Conservation (phyloP, 2,888 invertebrate genomes). For the Trissolcus brochymenae region DNA sequence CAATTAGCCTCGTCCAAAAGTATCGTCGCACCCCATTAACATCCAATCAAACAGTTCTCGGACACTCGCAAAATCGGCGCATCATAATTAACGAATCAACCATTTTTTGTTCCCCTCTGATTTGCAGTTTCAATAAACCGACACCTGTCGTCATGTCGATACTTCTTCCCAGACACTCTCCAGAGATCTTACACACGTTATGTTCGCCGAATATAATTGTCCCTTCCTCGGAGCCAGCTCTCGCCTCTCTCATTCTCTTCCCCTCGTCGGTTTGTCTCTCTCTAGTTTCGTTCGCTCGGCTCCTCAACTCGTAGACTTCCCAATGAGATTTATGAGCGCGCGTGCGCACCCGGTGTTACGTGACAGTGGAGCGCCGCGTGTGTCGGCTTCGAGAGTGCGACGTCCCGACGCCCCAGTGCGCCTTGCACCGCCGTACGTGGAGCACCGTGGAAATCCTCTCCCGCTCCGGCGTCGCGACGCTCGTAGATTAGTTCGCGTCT, state of each 20-base stretch:
- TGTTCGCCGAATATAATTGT: slow-evolving; percentile 28
- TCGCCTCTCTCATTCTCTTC: background rate
- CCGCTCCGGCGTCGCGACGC: slow-evolving; percentile 60
- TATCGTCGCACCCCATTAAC: slow-evolving; percentile 1
- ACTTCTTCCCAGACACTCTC: slow-evolving; percentile 16
- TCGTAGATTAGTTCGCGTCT: slow-evolving; percentile 64
- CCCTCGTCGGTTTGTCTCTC: background rate
- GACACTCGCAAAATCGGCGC: background rate
- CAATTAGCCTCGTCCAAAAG: too few species aligned
- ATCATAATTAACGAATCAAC: slow-evolving; percentile 5
- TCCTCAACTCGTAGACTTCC: slow-evolving; percentile 53
- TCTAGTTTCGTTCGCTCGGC: slow-evolving; percentile 16
- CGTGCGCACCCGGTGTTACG: slow-evolving; percentile 56
- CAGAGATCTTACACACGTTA: slow-evolving; percentile 21
- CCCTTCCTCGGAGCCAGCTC: slow-evolving; percentile 7
- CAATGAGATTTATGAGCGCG: slow-evolving; percentile 61
- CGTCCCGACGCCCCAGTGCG: slow-evolving; percentile 61
- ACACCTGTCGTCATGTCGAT: slow-evolving; percentile 25
- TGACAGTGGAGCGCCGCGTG: slow-evolving; percentile 39
- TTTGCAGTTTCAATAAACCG: slow-evolving; percentile 13
- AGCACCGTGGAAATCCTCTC: slow-evolving; percentile 54
- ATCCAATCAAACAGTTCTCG: background rate
- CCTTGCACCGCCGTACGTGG: slow-evolving; percentile 62
- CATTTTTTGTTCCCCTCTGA: background rate
- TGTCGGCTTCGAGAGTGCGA: slow-evolving; percentile 36